These are phyloP conservation scores for Gortyna flavago DNA, from an alignment of 2,888 invertebrate species.

Conservation along the genomic window DNA sequence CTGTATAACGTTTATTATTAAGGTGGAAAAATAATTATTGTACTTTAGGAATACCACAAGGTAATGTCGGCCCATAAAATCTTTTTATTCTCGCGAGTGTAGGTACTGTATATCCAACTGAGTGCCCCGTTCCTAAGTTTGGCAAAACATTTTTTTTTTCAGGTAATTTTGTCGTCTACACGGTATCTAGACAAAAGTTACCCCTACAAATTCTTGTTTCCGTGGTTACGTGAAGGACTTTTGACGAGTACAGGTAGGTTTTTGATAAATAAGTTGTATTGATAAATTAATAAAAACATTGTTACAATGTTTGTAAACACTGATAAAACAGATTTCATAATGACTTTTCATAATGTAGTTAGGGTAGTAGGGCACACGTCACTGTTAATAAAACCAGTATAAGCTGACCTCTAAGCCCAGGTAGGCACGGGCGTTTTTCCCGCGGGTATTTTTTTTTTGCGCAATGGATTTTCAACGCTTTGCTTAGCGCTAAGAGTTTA, in stretches of 20 bases:
- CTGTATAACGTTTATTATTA: no score
- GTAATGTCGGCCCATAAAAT: neutral
- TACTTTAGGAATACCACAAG: neutral
- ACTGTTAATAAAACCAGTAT: neutral
- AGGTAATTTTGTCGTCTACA: constrained; percentile 64
- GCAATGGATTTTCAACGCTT: neutral
- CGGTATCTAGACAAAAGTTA: constrained; percentile 77
- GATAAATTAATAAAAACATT: neutral
- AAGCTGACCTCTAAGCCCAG: neutral
- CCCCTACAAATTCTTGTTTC: constrained; percentile 77
- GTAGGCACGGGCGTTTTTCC: no score
- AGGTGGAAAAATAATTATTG: neutral
- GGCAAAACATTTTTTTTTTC: constrained; percentile 28
- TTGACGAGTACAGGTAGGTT: constrained; percentile 68
- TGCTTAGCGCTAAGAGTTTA: neutral
- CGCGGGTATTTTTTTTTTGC: no score
- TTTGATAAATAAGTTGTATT: neutral
- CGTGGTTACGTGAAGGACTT: constrained; percentile 83
- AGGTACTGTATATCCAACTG: neutral
- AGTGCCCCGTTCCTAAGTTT: neutral
- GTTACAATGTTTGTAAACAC: neutral
- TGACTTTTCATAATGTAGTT: neutral
- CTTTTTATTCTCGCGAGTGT: neutral
- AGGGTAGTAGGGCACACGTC: neutral
- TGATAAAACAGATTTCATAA: neutral